Evolutionary conservation across 2,113 vertebrate genomes (phyloP).

Genomic region (Sus scrofa): T2T-Sscrofa CM000824.6:221316001-221316500

Average conservation of each 20-base stretch:
- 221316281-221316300: neutral
- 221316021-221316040: neutral
- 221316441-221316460: neutral
- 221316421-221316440: neutral
- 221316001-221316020: neutral
- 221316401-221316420: neutral
- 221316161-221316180: neutral
- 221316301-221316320: neutral
- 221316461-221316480: neutral
- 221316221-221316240: neutral
- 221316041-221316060: neutral
- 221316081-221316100: neutral
- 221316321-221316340: neutral
- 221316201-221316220: neutral
- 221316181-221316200: neutral
- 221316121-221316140: neutral
- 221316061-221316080: neutral
- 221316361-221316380: neutral
- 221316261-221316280: too few species aligned
- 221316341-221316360: neutral
- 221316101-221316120: neutral
- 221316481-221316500: neutral
- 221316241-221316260: neutral
- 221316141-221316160: neutral
- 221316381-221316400: neutral